Percentiles rank a stretch among this genome's conserved stretches.
Evolutionary conservation across 2,888 invertebrate species (phyloP).

Genomic region (Rosalia funebris): DNA sequence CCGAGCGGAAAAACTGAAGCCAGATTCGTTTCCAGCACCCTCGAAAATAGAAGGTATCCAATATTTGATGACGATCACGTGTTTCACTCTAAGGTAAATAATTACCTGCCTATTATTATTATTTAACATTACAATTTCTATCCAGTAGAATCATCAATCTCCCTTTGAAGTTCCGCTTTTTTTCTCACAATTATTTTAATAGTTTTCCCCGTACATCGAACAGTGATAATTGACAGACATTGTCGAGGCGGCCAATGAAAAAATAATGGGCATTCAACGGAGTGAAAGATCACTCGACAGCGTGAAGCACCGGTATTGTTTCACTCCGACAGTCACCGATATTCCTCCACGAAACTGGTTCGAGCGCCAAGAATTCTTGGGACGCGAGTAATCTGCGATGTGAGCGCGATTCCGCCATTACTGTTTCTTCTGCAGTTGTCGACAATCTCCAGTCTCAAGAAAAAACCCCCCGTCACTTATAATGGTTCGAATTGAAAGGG

Average conservation of each 20-base stretch:
- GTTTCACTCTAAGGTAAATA: too few species aligned
- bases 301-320: not conserved
- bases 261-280: not conserved
- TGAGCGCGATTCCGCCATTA: slow-evolving; percentile 32
- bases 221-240: not conserved
- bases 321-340: not conserved
- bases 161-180: not conserved
- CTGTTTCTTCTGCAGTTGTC: not conserved
- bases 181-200: not conserved
- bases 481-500: too few species aligned
- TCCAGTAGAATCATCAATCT: too few species aligned
- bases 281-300: not conserved
- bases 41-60: too few species aligned
- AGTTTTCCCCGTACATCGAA: not conserved
- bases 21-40: too few species aligned
- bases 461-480: too few species aligned
- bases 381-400: slow-evolving; percentile 32
- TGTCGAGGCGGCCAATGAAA: not conserved
- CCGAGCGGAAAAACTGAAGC: too few species aligned
- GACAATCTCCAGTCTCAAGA: too few species aligned
- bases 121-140: too few species aligned
- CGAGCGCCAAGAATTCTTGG: slow-evolving; percentile 29
- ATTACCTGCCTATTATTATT: too few species aligned
- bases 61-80: too few species aligned
- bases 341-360: slow-evolving; percentile 28